Evolutionary conservation across 2,888 invertebrate genomes (phyloP).

Genomic region (Hirtodrosophila cameraria): DNA sequence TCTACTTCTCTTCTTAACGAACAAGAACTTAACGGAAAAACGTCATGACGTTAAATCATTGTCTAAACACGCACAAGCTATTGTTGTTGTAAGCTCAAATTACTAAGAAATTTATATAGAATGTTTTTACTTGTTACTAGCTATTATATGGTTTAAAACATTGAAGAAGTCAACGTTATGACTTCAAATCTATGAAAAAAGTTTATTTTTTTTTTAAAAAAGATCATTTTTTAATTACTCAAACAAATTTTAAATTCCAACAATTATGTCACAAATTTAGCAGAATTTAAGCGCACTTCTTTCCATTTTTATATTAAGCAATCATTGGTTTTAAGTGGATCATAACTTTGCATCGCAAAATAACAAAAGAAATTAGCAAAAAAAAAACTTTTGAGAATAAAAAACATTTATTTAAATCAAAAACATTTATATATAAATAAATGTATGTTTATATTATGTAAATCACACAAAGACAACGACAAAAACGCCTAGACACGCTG

Average conservation of each 20-base stretch:
- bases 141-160: too few relatives aligned
- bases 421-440: slow-evolving; percentile 13
- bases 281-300: slow-evolving; percentile 28
- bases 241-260: too few relatives aligned
- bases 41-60: too few relatives aligned
- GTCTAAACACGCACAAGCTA: too few relatives aligned
- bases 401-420: slow-evolving; percentile 44
- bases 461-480: slow-evolving; percentile 54
- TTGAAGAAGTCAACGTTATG: too few relatives aligned
- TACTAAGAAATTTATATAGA: too few relatives aligned
- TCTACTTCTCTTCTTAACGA: too few relatives aligned
- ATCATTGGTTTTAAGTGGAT: slow-evolving; percentile 48
- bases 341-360: slow-evolving; percentile 43
- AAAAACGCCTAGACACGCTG: slow-evolving; percentile 45
- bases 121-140: too few relatives aligned
- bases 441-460: slow-evolving; percentile 28
- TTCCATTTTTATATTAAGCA: slow-evolving; percentile 26
- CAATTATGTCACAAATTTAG: slow-evolving; percentile 5
- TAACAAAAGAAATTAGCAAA: slow-evolving; percentile 18
- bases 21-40: too few relatives aligned
- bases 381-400: slow-evolving; percentile 5
- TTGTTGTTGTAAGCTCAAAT: too few relatives aligned
- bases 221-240: not conserved
- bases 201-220: too few relatives aligned
- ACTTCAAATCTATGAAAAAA: not conserved